Base-by-base conservation (phyloP, 2,113 vertebrate species). In the Lepus europaeus region DNA sequence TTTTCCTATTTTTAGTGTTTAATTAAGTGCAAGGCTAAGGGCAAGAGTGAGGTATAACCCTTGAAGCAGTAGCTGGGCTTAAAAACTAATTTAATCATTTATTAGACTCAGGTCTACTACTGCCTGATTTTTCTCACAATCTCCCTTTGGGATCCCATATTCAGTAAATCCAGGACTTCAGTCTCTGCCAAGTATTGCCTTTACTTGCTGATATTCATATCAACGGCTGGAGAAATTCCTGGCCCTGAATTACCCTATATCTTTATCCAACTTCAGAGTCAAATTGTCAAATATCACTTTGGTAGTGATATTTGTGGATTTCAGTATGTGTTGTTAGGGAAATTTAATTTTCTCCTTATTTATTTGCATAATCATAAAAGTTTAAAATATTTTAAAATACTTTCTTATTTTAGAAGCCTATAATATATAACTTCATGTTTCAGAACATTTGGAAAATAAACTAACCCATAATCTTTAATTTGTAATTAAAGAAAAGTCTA, bases 11-110 rank as follows among this genome's bases (percentile, higher is more conserved):
- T 87, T 78, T 81, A 76, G 63, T 25, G 31, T 87, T 93, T 64
- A 93, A 91, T 93, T 93, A 93, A 90, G 68, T 81, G 25, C 31
- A 91, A 93, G 16, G 45, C 2, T 84, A 49, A 83, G 53, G 83
- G 0, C 39, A 81, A 45, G n/a, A 84, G 17, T n/a, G 16, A 72
- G 20, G 14, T 9, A 11, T 1, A 84, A 27, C 11, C 68, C 12
- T 4, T 36, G 36, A 94, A 61, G 27, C 0, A 53, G 5, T 49
- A 20, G 29, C 1, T 59, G 4, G 14, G 12, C 29, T 83, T 93
- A 13, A 64, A 36, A 13, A 77, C 7, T 63, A 25, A 23, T 13
- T 93, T 13, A 16, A 49, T 39, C 7, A 70, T 8, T 39, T 59
- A 56, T 82, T 39, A 29, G 29, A 36, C 2, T 53, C 45, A 87